Evolutionary conservation across 1,140 invertebrate species (phyloP).

Genomic region (Goniozus legneri): DNA sequence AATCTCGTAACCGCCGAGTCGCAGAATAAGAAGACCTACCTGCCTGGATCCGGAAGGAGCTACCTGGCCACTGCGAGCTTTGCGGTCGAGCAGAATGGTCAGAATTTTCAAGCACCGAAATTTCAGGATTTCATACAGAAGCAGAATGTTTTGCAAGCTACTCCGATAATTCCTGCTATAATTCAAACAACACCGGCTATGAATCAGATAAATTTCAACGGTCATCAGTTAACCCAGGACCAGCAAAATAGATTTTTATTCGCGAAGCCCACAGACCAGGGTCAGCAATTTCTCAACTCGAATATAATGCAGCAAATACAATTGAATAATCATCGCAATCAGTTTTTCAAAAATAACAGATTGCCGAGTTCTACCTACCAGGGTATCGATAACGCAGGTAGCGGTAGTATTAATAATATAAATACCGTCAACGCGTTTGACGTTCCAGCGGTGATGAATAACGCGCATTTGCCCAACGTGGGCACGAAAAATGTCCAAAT

Average conservation of each 20-base stretch:
- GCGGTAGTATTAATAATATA: conserved; percentile 31
- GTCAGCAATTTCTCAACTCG: conserved; percentile 31
- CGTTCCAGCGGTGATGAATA: conserved; percentile 14
- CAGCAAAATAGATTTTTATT: conserved; percentile 12
- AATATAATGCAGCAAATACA: conserved; percentile 38
- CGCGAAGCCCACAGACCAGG: conserved; percentile 22
- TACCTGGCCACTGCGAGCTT: conserved; percentile 32
- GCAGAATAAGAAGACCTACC: conserved; percentile 18
- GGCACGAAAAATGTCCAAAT: conserved; percentile 46
- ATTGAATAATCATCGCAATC: conserved; percentile 31
- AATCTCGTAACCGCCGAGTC: conserved; percentile 9
- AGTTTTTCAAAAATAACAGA: conserved; percentile 16
- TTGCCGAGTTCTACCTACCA: conserved; percentile 18
- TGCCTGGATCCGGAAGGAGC: conserved; percentile 13
- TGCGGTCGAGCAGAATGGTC: conserved; percentile 23
- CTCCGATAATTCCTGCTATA: conserved; percentile 36
- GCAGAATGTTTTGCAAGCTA: conserved; percentile 32
- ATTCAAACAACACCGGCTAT: conserved; percentile 30
- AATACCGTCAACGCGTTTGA: conserved; percentile 25
- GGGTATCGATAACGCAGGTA: conserved; percentile 28
- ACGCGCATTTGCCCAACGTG: conserved; percentile 40
- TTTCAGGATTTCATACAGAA: conserved; percentile 12
- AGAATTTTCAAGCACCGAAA: conserved; percentile 8
- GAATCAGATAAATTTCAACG: conserved; percentile 7
- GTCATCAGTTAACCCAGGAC: conserved; percentile 12